These are phyloP conservation scores for Aporophyla nigra DNA, from an alignment of 2,888 invertebrate genomes.

Conservation along the genomic window DNA sequence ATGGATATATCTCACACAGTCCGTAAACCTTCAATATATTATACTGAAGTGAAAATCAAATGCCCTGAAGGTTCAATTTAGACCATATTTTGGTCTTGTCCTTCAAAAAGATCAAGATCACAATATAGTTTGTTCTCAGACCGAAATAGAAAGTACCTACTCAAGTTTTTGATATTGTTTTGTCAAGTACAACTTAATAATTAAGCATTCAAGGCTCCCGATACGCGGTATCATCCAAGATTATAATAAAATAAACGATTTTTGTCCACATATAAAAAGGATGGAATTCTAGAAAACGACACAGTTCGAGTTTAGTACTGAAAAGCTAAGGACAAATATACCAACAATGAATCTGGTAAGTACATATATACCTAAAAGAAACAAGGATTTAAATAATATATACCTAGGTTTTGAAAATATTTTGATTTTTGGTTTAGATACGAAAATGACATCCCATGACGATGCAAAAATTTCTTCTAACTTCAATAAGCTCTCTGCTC, in stretches of 20 bases:
- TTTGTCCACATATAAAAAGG: conserved; percentile 79
- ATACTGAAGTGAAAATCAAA: too few species aligned
- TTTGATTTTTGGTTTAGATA: not conserved
- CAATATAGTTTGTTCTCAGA: conserved; percentile 6
- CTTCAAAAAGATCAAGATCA: conserved; percentile 40
- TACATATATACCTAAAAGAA: not conserved
- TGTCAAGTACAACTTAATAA: conserved; percentile 68
- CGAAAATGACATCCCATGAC: not conserved
- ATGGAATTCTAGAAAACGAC: conserved; percentile 55
- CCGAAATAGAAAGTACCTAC: conserved; percentile 66
- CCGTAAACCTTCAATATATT: too few species aligned
- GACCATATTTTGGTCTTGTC: not conserved
- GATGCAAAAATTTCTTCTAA: too few species aligned
- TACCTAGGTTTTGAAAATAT: not conserved
- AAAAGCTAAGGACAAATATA: conserved; percentile 48
- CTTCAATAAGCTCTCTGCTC: not conserved
- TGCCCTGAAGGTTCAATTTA: too few species aligned
- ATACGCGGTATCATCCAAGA: conserved; percentile 73
- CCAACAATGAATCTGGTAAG: conserved; percentile 80
- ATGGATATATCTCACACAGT: too few species aligned
- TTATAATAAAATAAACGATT: conserved; percentile 69
- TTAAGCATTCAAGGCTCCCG: conserved; percentile 75
- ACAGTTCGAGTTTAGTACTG: conserved; percentile 75
- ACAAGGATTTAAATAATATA: not conserved
- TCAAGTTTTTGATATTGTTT: conserved; percentile 43